A percentile compares a stretch with the other conserved stretches of the same genome.
Evolutionary conservation across 2,113 vertebrate species (phyloP).

Genomic region (Ibidorhyncha struthersii): DNA sequence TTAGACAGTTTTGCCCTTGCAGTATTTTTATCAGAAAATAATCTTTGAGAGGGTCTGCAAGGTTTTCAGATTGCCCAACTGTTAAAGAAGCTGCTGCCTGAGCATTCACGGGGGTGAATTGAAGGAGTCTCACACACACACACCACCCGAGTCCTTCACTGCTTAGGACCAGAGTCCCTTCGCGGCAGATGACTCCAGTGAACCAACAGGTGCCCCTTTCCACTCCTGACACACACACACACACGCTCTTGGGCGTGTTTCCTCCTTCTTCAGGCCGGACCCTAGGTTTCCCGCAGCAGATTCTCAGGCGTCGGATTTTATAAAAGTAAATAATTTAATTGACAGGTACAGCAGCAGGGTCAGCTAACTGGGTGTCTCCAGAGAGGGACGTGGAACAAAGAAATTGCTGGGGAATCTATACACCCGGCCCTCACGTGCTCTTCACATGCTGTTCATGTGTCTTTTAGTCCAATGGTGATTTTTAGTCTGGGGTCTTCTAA

Average conservation of each 20-base stretch:
- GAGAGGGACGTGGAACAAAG: background rate
- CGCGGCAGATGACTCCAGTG: too few relatives aligned
- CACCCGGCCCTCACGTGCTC: background rate
- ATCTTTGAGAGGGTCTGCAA: background rate
- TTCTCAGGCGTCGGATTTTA: background rate
- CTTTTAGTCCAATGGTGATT: background rate
- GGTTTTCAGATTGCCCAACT: background rate
- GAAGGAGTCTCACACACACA: background rate
- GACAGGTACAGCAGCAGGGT: background rate
- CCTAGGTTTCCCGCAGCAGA: background rate
- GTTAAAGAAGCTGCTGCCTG: background rate
- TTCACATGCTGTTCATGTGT: background rate
- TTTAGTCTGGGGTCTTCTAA: background rate
- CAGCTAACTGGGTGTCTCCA: background rate
- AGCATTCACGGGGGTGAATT: background rate
- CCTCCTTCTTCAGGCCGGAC: background rate
- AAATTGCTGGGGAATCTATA: background rate
- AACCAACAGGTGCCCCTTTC: background rate
- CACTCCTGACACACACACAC: background rate
- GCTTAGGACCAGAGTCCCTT: background rate
- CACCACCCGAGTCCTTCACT: background rate
- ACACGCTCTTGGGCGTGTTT: background rate
- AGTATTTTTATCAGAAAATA: background rate
- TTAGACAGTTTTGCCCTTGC: background rate
- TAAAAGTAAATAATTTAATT: background rate